phyloP scores from a whole-genome alignment of 2,888 invertebrate genomes.

The Habroteleia sp. region DNA sequence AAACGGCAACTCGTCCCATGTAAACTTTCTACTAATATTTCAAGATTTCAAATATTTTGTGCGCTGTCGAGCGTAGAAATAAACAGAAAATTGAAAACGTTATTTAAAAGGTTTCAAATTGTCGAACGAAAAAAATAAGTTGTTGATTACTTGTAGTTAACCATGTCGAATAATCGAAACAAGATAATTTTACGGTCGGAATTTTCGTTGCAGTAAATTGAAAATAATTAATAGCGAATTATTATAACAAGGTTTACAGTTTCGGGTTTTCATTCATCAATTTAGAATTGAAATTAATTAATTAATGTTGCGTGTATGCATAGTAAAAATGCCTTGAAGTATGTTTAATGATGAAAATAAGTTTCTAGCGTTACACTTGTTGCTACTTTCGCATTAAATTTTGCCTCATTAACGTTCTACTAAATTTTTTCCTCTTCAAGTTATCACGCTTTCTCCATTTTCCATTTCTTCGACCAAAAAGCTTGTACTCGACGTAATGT shows the following conservation, averaged over 20 bases:
- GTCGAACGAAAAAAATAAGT: too few species aligned
- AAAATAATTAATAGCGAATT: slow-evolving; percentile 48
- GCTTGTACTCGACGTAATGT: too few species aligned
- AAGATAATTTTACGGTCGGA: too few species aligned
- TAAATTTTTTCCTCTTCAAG: slow-evolving; percentile 24
- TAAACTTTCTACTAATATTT: slow-evolving; percentile 23
- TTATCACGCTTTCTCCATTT: slow-evolving; percentile 6
- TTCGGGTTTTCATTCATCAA: slow-evolving; percentile 34
- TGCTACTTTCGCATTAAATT: slow-evolving; percentile 41
- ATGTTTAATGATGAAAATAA: slow-evolving; percentile 35
- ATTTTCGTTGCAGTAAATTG: too few species aligned
- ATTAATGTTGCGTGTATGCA: slow-evolving; percentile 12
- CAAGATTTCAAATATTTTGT: slow-evolving; percentile 1
- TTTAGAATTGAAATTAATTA: slow-evolving; percentile 52
- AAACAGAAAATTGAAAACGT: too few species aligned
- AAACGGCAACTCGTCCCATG: background rate
- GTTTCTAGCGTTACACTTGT: slow-evolving; percentile 51
- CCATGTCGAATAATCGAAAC: too few species aligned
- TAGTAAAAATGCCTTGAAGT: background rate
- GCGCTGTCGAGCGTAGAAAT: too few species aligned
- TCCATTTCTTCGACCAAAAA: slow-evolving; percentile 16
- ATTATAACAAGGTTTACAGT: slow-evolving; percentile 42
- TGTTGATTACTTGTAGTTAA: too few species aligned
- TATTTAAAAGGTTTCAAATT: too few species aligned
- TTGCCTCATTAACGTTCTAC: slow-evolving; percentile 30